These are phyloP conservation scores for Microchirus variegatus DNA, from an alignment of 2,797 vertebrate genomes.

Conservation along the genomic window DNA sequence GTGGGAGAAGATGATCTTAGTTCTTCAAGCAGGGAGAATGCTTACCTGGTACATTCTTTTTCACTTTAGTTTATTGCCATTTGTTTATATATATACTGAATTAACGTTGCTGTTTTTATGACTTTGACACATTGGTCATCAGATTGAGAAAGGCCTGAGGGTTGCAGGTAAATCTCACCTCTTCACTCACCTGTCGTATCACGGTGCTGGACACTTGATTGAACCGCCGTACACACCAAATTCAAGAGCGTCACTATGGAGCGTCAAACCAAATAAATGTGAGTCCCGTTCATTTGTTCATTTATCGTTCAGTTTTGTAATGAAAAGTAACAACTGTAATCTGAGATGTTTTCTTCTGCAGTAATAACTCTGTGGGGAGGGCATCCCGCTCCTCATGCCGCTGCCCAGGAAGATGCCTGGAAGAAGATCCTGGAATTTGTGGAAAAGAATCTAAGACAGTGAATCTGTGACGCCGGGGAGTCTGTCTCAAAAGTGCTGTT, in stretches of 20 bases:
- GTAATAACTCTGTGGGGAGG: constrained; percentile 80
- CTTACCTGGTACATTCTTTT: constrained; percentile 55
- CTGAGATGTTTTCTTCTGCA: constrained; percentile 28
- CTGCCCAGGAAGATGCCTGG: constrained; percentile 87
- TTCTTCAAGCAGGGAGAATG: constrained; percentile 48
- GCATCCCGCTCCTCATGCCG: constrained; percentile 78
- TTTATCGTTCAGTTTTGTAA: background rate
- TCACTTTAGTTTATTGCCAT: no score
- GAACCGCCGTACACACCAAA: constrained; percentile 82
- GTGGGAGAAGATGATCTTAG: constrained; percentile 68
- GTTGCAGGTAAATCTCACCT: constrained; percentile 68
- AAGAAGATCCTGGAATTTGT: constrained; percentile 76
- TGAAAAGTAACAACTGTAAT: background rate
- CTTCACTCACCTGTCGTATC: constrained; percentile 76
- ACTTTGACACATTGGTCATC: constrained; percentile 19
- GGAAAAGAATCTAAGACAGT: constrained; percentile 55
- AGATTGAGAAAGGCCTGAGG: constrained; percentile 65
- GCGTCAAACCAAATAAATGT: constrained; percentile 61
- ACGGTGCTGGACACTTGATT: constrained; percentile 85
- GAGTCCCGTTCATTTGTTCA: constrained; percentile 15
- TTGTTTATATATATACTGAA: background rate
- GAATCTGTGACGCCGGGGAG: constrained; percentile 3
- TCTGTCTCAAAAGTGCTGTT: background rate
- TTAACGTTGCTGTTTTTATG: background rate
- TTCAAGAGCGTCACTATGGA: constrained; percentile 55